A percentile compares a stretch with the other conserved stretches of the same genome.
Conservation (phyloP, 2,888 invertebrate species). For the Drosophila putrida region DNA sequence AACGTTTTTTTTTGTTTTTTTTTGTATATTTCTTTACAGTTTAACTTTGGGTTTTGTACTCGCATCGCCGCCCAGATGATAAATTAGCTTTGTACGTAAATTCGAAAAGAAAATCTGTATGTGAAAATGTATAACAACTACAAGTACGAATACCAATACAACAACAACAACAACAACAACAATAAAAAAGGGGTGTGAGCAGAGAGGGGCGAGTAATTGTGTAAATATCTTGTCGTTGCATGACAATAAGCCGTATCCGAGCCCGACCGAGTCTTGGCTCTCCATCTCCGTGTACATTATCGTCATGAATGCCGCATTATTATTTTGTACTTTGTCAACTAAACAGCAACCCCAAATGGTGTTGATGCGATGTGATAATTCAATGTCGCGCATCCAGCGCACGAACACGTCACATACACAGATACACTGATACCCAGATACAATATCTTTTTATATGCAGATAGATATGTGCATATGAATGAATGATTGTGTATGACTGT, state of each 20-base stretch:
- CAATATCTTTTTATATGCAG: constrained; percentile 68
- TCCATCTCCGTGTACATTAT: constrained; percentile 4
- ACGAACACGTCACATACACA: constrained; percentile 57
- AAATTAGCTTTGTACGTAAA: constrained; percentile 78
- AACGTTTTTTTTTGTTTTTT: constrained; percentile 46
- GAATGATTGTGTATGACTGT: constrained; percentile 27
- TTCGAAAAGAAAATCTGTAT: constrained; percentile 77
- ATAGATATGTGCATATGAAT: constrained; percentile 33
- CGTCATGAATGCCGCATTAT: constrained; percentile 74
- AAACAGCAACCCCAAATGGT: constrained; percentile 38
- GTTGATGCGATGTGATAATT: constrained; percentile 74
- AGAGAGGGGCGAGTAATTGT: constrained; percentile 58
- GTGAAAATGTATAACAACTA: constrained; percentile 54
- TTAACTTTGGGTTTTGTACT: constrained; percentile 57
- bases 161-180: neutral
- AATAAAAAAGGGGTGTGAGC: neutral
- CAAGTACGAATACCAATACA: constrained; percentile 1
- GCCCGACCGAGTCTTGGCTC: neutral
- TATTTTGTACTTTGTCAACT: constrained; percentile 79
- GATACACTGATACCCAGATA: constrained; percentile 62
- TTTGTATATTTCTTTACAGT: constrained; percentile 42
- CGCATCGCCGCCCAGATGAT: constrained; percentile 55
- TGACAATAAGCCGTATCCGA: constrained; percentile 66
- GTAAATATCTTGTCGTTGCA: constrained; percentile 77
- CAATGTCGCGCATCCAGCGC: constrained; percentile 74